Base-by-base conservation (phyloP, 2,113 vertebrate species). In the Nestor notabilis region DNA sequence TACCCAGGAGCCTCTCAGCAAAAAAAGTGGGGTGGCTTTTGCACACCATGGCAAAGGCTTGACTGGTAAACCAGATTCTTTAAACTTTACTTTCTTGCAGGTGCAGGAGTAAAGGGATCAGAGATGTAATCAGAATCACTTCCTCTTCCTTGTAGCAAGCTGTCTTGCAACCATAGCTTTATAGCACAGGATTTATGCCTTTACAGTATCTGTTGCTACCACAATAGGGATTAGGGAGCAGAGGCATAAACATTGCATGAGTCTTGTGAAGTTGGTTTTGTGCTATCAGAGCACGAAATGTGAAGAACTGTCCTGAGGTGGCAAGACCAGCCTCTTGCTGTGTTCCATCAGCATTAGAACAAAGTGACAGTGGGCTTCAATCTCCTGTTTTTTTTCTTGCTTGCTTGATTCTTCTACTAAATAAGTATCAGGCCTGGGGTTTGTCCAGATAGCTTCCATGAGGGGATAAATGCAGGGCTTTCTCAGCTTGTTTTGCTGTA, bases 321-420 rank as follows among this genome's bases (percentile, higher is more conserved):
- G 27, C 0, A 0, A 79, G 41, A 56, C 8, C 50, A 75, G 27
- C 23, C 17, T 60, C 60, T 53, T 63, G 35, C 52, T 86, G 58
- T 0, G 0, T 55, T 78, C 50, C 9, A 18, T 76, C 39, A 58
- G 21, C 4, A 3, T 71, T 37, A 11, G 19, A 33, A 58, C 61
- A 35, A 70, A 41, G 31, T 46, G 53, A 20, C 61, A 53, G 16
- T 28, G 52, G n/a, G n/a, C 37, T 71, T 78, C 46, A 5, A 25
- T 28, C n/a, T 87, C 23, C 37, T 64, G 2, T 49, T 56, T 13
- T 77, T 60, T 66, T 49, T 63, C 47, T 27, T 60, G 41, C 35
- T 46, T 83, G 25, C 20, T 61, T 91, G 41, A 15, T 65, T 13
- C 52, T 87, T 44, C 35, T 79, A 8, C 49, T 82, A 8, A 33